Evolutionary conservation across 2,113 vertebrate genomes (phyloP).

Genomic region (Platichthys flesus): DNA sequence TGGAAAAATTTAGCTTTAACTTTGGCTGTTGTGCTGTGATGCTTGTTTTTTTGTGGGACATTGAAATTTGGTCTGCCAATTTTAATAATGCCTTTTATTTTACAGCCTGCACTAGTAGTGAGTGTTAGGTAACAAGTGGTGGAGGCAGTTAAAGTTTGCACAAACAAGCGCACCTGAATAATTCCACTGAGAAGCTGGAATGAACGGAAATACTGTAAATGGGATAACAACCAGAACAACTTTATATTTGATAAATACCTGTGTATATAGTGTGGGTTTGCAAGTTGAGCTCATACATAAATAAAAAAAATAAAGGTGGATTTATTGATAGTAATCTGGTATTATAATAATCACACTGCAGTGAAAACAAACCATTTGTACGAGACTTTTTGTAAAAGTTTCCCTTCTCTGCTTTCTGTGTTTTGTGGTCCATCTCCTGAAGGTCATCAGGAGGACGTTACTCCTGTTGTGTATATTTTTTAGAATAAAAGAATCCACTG

Average conservation of each 20-base stretch:
- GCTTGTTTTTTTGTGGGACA: conserved; percentile 18
- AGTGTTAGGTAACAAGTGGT: background rate
- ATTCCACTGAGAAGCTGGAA: background rate
- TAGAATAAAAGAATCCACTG: background rate
- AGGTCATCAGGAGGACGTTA: conserved; percentile 8
- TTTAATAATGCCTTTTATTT: conserved; percentile 55
- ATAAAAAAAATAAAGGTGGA: background rate
- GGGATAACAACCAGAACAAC: background rate
- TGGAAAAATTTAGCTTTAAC: conserved; percentile 43
- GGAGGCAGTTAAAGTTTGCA: conserved; percentile 8
- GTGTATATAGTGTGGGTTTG: background rate
- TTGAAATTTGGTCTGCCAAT: conserved; percentile 20
- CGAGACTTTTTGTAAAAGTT: background rate
- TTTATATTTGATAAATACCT: conserved; percentile 1
- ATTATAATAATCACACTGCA: background rate
- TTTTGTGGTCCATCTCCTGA: conserved; percentile 21
- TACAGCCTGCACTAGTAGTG: conserved; percentile 40
- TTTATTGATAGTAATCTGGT: background rate
- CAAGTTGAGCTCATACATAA: background rate
- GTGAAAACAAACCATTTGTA: background rate
- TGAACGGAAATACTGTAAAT: background rate
- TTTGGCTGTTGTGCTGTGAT: conserved; percentile 57
- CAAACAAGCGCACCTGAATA: conserved; percentile 11
- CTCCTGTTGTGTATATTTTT: conserved; percentile 8
- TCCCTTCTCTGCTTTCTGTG: background rate